Base-by-base conservation (phyloP, 2,797 vertebrate genomes). In the Apogon talboti region DNA sequence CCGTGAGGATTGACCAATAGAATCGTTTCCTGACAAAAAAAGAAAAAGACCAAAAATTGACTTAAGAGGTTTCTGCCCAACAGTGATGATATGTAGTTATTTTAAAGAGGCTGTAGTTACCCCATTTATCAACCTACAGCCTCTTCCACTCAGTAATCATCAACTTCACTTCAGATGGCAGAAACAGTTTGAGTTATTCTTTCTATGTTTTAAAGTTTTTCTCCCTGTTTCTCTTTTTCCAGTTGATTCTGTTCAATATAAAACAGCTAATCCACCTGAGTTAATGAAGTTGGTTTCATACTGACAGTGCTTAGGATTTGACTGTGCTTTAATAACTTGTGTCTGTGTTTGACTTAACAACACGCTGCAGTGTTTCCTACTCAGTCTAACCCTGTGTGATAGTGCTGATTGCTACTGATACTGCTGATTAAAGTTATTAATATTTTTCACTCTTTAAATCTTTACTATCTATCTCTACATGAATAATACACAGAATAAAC, bases 321-420 rank as follows among this genome's bases (percentile, higher is more conserved):
- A 51, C 18, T 45, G 45, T 68, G 56, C 62, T 68, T 56, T 66
- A 60, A 14, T 49, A 16, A 53, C 7, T 14, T 43, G 3, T 71
- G 63, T 72, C 16, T 64, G 35, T 50, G 24, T 69, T 53, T 74
- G 47, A 40, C 3, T 37, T 81, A 76, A 81, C 40, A 61, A 18
- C 24, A 52, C 62, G 63, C 62, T 80, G 76, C 67, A 35, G 70
- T 86, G 78, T 80, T 70, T 79, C 33, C 60, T 53, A 21, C 68
- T 57, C 43, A 16, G 6, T 45, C 51, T 82, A 74, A 76, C 33
- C 12, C 1, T 72, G 58, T 76, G 69, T 78, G 46, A 67, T 40
- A 10, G 11, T 64, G 65, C 42, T 77, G 66, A 66, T 54, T 75
- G 57, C 53, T 67, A 54, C 60, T 57, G 55, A 70, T 35, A 37